Evolutionary conservation across 2,113 vertebrate genomes (phyloP), one percentile per base, ranked within the genome.

Genomic region (Carassius auratus): DNA sequence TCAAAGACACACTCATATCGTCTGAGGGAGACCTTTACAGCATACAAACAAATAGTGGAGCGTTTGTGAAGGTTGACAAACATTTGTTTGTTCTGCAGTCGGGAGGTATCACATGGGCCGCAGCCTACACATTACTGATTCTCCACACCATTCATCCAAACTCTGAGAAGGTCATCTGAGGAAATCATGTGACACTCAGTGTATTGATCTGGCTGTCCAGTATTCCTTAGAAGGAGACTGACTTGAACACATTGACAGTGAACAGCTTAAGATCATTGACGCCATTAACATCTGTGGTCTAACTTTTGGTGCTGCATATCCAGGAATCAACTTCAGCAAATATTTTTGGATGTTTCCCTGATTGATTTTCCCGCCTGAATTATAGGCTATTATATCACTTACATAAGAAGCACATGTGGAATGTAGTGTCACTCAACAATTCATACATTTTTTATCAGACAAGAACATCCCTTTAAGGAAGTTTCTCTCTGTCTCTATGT

Each of bases 161-260:
- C 75, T 76, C 83, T 76, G 86, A 71, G 87, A 88, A 92, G 80
- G 90, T 92, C 90, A 90, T 36, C 87, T 55, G 76, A 88, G 82
- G 79, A 88, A 92, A 93, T 87, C 90, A 92, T 87, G 86, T 13
- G 55, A 85, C 81, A 83, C 62, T 91, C 89, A 33, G 90, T 90
- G 85, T 88, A 92, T 89, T 73, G 89, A 94, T 91, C 85, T 73
- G 66, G 80, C 83, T 80, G 45, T 87, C 66, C 61, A 57, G 50
- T 79, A 61, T 88, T 79, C 84, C 84, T 85, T 76, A 87, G 84
- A 86, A 87, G 82, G 86, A 82, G 76, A 81, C 45, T 5, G 13
- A n/a, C 42, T 52, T 74, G 36, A 68, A 15, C 13, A 50, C 42
- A 33, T 9, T 23, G 12, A 21, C 61, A 50, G 38, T 21, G 30